These are phyloP conservation scores for Gnathonemus echidnorhynchus DNA, from an alignment of 2,113 vertebrate genomes.

Conservation along the genomic window DNA sequence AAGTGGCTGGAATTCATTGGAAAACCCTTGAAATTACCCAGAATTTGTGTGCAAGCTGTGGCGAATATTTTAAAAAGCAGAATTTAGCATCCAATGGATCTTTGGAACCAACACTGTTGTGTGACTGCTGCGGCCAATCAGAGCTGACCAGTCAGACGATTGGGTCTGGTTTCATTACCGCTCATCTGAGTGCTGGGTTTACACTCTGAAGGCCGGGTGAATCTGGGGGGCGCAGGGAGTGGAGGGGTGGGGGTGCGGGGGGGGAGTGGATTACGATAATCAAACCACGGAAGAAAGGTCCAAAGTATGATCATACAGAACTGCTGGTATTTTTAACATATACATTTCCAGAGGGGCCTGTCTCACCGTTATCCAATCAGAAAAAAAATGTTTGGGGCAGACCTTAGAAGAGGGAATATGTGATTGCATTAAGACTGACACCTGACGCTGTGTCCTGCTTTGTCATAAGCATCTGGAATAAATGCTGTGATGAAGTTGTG, in stretches of 20 bases:
- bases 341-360: background rate
- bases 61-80: background rate
- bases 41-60: background rate
- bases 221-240: background rate
- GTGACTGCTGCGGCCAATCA: background rate
- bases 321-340: background rate
- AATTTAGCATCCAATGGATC: background rate
- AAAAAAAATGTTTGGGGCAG: background rate
- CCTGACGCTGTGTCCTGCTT: background rate
- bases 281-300: background rate
- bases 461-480: background rate
- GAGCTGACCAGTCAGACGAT: background rate
- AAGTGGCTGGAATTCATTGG: background rate
- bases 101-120: background rate
- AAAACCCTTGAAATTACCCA: background rate
- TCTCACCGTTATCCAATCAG: background rate
- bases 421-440: background rate
- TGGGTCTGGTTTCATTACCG: background rate
- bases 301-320: background rate
- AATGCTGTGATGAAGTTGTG: background rate
- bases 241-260: too few species aligned
- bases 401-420: background rate
- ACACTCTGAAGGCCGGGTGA: background rate
- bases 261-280: background rate
- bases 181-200: background rate